Percentiles rank a stretch among this genome's conserved stretches.
phyloP scores from a whole-genome alignment of 2,888 invertebrate species.

The Chaetogeoica ovagalla region DNA sequence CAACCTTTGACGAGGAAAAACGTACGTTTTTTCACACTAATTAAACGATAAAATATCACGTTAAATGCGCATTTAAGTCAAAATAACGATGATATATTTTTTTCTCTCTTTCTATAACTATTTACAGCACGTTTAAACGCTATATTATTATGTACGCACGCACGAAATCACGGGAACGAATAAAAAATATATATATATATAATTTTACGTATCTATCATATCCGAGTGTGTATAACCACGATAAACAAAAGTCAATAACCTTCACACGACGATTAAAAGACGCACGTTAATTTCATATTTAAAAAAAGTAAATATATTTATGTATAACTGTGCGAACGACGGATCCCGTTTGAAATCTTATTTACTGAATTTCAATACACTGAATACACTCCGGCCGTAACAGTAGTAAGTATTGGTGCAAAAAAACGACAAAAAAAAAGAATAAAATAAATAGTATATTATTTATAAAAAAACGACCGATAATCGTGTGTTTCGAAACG shows the following conservation, averaged over 20 bases:
- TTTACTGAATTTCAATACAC: not conserved
- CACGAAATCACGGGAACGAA: not conserved
- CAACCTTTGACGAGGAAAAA: not conserved
- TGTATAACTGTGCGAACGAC: conserved; percentile 6
- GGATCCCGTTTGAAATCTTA: conserved; percentile 13
- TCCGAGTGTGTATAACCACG: not conserved
- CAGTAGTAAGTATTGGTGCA: no score
- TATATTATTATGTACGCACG: not conserved
- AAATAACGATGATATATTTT: no score
- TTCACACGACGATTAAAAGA: conserved; percentile 10
- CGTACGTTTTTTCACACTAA: not conserved
- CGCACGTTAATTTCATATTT: conserved; percentile 15
- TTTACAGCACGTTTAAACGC: no score
- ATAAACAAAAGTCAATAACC: conserved; percentile 34
- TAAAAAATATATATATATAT: not conserved
- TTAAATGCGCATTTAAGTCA: not conserved
- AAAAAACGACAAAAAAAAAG: no score
- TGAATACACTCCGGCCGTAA: not conserved
- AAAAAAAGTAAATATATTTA: no score
- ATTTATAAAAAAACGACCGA: no score
- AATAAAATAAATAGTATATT: no score
- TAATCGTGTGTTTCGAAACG: no score
- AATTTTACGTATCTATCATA: not conserved
- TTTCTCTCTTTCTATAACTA: no score
- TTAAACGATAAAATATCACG: not conserved